Base-by-base conservation (phyloP, 2,888 invertebrate species). In the Spodoptera exigua region DNA sequence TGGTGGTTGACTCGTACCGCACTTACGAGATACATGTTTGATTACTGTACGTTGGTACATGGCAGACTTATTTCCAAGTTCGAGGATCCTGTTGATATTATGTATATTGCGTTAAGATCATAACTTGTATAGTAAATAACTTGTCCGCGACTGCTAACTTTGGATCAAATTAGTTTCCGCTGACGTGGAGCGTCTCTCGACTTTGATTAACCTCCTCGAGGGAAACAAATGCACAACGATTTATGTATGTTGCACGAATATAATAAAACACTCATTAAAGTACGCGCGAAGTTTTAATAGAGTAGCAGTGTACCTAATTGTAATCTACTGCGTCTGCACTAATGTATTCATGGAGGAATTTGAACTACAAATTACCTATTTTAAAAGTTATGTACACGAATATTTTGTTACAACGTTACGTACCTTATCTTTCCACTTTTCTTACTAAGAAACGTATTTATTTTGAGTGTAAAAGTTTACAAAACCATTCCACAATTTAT, bases 91-190 rank as follows among this genome's bases (percentile, higher is more conserved):
- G 66, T 76, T 78, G 81, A 85, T 85, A 83, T 80, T 86, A 88
- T 88, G 86, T 88, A 89, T 83, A 88, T 87, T 87, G 84, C 80
- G 80, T 87, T 89, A 89, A 82, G 83, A 82, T 88, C 83, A 84
- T 88, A 89, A 92, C 90, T 85, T 80, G 83, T 78, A 81, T 80
- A 82, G 84, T 86, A 89, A 90, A 90, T 90, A 90, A 88, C 76
- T 88, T 86, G 81, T 79, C 81, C 82, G 79, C 79, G 83, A 79
- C 79, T 81, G 82, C 80, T 79, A 90, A 92, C 85, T 93, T 92
- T 82, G 80, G 80, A 89, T 91, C 85, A 85, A 91, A 91, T 92
- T 91, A 91, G 91, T 89, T 89, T 78, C 70, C 79, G 87, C 87
- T 88, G 89, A 85, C 87, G 87, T 80, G 80, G 84, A 80, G 79